Percentiles rank a stretch among this genome's conserved stretches.
phyloP scores from a whole-genome alignment of 2,888 invertebrate genomes.

The Syritta pipiens region DNA sequence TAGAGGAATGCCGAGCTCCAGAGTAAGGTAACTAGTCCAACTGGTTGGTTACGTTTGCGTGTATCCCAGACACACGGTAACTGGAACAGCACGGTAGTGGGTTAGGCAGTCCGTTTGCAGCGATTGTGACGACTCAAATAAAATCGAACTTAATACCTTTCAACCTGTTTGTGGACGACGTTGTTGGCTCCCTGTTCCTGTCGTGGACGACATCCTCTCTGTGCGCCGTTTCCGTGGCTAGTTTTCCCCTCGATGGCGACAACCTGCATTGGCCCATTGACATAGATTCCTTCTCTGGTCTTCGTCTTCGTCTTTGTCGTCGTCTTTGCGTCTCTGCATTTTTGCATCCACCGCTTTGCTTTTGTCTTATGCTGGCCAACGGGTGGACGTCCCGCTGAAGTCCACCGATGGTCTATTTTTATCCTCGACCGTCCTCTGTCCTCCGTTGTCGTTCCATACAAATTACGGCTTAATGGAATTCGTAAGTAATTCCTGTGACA shows the following conservation, averaged over 20 bases:
- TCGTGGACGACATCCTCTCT: conserved; percentile 5
- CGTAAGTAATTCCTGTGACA: conserved; percentile 63
- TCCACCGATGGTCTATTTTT: conserved; percentile 35
- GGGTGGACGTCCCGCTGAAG: conserved; percentile 27
- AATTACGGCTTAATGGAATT: conserved; percentile 67
- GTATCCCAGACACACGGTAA: conserved; percentile 29
- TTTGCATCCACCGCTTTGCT: too few relatives aligned
- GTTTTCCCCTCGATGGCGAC: conserved; percentile 53
- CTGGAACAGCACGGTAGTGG: conserved; percentile 50
- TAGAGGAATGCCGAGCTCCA: conserved; percentile 42
- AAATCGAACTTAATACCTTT: conserved; percentile 67
- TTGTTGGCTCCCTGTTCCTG: conserved; percentile 29
- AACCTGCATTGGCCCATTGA: conserved; percentile 67
- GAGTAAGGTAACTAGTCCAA: conserved; percentile 52
- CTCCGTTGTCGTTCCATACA: conserved; percentile 19
- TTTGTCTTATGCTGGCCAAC: conserved; percentile 5
- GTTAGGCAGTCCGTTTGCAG: conserved; percentile 57
- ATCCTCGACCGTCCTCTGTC: neutral
- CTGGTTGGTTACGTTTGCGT: conserved; percentile 55
- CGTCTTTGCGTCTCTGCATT: conserved; percentile 21
- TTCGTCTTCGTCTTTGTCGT: neutral
- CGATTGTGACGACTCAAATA: conserved; percentile 65
- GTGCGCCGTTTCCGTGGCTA: conserved; percentile 37
- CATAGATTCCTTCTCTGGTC: conserved; percentile 54
- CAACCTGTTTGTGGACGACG: conserved; percentile 52